Evolutionary conservation across 2,888 invertebrate genomes (phyloP), one percentile per base, ranked within the genome.

Genomic region (Acutogordius australiensis): DNA sequence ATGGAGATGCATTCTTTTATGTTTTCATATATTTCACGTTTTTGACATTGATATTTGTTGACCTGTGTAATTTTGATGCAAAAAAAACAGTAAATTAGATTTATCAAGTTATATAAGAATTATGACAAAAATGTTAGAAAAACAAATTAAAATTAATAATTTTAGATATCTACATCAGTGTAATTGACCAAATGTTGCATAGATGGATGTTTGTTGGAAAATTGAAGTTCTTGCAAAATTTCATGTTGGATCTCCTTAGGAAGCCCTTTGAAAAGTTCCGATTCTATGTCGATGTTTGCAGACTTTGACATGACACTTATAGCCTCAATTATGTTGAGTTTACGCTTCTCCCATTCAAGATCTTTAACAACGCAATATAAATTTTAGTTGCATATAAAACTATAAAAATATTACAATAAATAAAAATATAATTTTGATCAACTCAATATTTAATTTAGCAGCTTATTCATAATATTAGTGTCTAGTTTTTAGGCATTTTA

Each of bases 221-320:
- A 87, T 70, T 84, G 85, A 62, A 91, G 76, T 66, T 90, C 88
- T 18, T 80, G 77, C 1, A 94, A 76, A 65, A 91, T 80, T 69
- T 91, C 90, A 73, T 86, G 85, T 62, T 85, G 80, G n/a, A 86
- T 80, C 70, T 87, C 85, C 0, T 81, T 76, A 1, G 88, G 85
- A 61, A 91, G 72, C 28, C 76, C 76, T 67, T 78, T 79, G 69
- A 91, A 91, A 63, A 81, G 78, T 1, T 77, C 75, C 60, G 82
- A 82, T 61, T 80, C 78, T 27, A 84, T 77, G 73, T 90, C 82
- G 45, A 88, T 78, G 1, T 78, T 76, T 67, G 84, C 81, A 61
- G 86, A 72, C 64, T 74, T 68, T 72, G 68, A 74, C 76, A 28
- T 28, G n/a, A 21, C 28, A 28, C 21, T 30, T 26, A 21, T 37